Base-by-base conservation (phyloP, 2,888 invertebrate genomes). In the Belgica antarctica region DNA sequence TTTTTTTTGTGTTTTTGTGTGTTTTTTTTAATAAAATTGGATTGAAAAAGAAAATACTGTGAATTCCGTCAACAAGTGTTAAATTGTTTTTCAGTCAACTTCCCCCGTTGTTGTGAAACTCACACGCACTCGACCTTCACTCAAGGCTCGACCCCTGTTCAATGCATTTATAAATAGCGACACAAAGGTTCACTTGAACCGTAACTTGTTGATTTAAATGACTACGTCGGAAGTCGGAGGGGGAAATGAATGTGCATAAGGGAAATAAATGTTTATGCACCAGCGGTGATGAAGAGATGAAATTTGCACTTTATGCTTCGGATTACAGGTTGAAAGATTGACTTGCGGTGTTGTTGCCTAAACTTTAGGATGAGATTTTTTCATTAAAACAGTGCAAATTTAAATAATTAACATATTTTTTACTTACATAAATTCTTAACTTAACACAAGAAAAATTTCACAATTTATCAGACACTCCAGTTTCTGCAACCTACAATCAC, bases 121-220 rank as follows among this genome's bases (percentile, higher is more conserved):
- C 25, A 61, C 25, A n/a, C n/a, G n/a, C n/a, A 12, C 61, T 28
- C 52, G 22, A 52, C 61, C 61, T 61, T 61, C 25, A 2, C n/a
- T 25, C 25, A 15, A 61, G 2, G 10, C 12, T 19, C 61, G 61
- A 61, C 61, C 61, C 61, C 27, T 52, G 12, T 2, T 2, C 17
- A 17, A 22, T 61, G 22, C 28, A 61, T 22, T 61, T 61, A 25
- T 22, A 25, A 47, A 46, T 25, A 66, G 17, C 27, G 28, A 22
- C 8, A 68, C 68, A 68, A 68, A 31, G 47, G 31, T 68, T 68
- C 68, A 68, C 68, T 65, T 65, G 52, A 52, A 22, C n/a, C 52
- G 19, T n/a, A 7, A 68, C 68, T 57, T 68, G 68, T 68, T 68
- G 68, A 52, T 68, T 52, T 24, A 24, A 25, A 8, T 17, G 19